phyloP scores from a whole-genome alignment of 2,888 invertebrate genomes.

The Therioaphis trifolii region DNA sequence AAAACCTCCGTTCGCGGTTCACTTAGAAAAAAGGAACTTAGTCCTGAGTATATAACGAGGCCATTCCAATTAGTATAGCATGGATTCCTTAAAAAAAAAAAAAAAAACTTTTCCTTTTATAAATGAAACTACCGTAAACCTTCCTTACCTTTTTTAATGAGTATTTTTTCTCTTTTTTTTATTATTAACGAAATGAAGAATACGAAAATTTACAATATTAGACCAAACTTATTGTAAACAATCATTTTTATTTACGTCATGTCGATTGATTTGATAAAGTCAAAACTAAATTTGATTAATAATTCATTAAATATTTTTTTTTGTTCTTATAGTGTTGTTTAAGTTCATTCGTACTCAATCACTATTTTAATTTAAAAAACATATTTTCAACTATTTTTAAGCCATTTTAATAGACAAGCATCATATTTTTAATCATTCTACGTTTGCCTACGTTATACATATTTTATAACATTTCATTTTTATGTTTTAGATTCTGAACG shows the following conservation, averaged over 20 bases:
- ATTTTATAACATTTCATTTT: too few relatives aligned
- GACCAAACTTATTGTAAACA: background rate
- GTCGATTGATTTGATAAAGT: background rate
- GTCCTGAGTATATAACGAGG: constrained; percentile 29
- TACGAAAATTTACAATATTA: background rate
- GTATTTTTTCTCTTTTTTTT: constrained; percentile 23
- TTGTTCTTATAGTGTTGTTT: too few relatives aligned
- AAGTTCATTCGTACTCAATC: too few relatives aligned
- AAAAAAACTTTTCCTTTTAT: constrained; percentile 35
- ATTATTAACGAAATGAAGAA: constrained; percentile 39
- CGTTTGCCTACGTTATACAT: too few relatives aligned
- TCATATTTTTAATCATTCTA: too few relatives aligned
- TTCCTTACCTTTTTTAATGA: constrained; percentile 54
- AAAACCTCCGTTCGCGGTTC: constrained; percentile 25
- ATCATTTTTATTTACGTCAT: background rate
- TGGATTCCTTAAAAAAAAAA: constrained; percentile 32
- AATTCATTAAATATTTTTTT: too few relatives aligned
- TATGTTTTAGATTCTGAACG: too few relatives aligned
- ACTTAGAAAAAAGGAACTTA: constrained; percentile 9
- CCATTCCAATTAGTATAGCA: constrained; percentile 47
- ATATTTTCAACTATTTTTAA: too few relatives aligned
- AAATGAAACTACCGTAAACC: constrained; percentile 36
- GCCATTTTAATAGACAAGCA: too few relatives aligned
- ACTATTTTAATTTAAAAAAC: too few relatives aligned
- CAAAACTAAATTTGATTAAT: too few relatives aligned